Evolutionary conservation across 2,888 invertebrate genomes (phyloP).

Genomic region (Barypeithes pellucidus): DNA sequence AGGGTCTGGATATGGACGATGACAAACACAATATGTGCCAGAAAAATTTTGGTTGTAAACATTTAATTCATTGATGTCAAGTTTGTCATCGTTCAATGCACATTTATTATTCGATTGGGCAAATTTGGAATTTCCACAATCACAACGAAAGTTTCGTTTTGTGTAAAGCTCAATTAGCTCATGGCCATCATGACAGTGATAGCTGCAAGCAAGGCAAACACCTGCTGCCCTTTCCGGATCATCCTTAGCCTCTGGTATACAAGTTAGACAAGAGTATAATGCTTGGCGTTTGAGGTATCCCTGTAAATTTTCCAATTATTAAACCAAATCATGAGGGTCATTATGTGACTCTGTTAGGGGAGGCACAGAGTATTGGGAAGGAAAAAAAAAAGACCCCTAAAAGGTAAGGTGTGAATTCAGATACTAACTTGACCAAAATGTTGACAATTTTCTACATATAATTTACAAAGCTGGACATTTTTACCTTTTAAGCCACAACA

Average conservation of each 20-base stretch:
- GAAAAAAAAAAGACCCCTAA: too few relatives aligned
- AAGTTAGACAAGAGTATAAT: slow-evolving; percentile 94
- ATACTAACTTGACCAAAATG: too few relatives aligned
- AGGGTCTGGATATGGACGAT: slow-evolving; percentile 95
- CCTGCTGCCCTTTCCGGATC: slow-evolving; percentile 81
- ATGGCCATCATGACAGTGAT: slow-evolving; percentile 96
- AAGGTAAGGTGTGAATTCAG: too few relatives aligned
- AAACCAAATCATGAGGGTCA: too few relatives aligned
- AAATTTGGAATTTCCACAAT: slow-evolving; percentile 92
- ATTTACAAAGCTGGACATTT: too few relatives aligned
- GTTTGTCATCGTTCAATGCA: slow-evolving; percentile 78
- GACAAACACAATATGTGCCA: slow-evolving; percentile 93
- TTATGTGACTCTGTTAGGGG: too few relatives aligned
- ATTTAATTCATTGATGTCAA: slow-evolving; percentile 80
- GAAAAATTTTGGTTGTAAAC: slow-evolving; percentile 95
- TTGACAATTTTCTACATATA: too few relatives aligned
- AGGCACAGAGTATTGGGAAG: too few relatives aligned
- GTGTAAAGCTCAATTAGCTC: slow-evolving; percentile 97
- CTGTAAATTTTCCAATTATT: slow-evolving; percentile 70
- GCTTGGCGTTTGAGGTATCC: slow-evolving; percentile 95
- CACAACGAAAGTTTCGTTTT: slow-evolving; percentile 95
- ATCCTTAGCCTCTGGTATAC: slow-evolving; percentile 79
- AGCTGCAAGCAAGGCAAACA: slow-evolving; percentile 94
- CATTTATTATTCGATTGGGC: slow-evolving; percentile 74
- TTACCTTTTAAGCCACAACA: too few relatives aligned